Conservation (phyloP, 1,140 invertebrate genomes). For the Nasonia giraulti region DNA sequence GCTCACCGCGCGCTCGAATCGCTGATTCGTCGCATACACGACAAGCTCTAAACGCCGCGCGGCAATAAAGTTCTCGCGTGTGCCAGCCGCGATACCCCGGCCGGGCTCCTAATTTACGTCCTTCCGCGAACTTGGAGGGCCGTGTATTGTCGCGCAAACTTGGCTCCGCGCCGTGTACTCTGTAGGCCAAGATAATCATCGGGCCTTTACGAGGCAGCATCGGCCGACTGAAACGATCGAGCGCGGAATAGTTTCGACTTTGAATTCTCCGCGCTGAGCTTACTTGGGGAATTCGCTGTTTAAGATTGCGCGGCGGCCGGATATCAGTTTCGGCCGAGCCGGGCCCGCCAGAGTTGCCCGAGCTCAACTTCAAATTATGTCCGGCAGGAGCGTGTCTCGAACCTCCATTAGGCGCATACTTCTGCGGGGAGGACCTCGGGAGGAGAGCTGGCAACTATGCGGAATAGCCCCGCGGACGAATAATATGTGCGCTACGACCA, state of each 20-base stretch:
- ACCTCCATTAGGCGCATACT: conserved; percentile 32
- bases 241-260: conserved; percentile 26
- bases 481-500: conserved; percentile 9
- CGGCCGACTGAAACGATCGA: conserved; percentile 1
- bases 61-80: conserved; percentile 32
- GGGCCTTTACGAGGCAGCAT: conserved; percentile 24
- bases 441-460: conserved; percentile 10
- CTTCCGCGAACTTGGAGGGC: conserved; percentile 6
- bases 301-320: conserved; percentile 25
- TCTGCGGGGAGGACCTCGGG: not conserved
- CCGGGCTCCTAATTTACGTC: conserved; percentile 41
- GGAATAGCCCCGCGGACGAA: conserved; percentile 12
- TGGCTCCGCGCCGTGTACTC: not conserved
- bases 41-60: conserved; percentile 27
- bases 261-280: not conserved
- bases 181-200: conserved; percentile 45
- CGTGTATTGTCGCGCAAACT: conserved; percentile 1
- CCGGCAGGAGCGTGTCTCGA: not conserved
- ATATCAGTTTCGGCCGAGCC: conserved; percentile 23
- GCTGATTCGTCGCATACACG: conserved; percentile 17
- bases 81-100: not conserved
- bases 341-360: not conserved
- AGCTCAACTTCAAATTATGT: conserved; percentile 39
- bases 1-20: not conserved
- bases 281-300: conserved; percentile 27